These are phyloP conservation scores for Drosophila austrosaltans DNA, from an alignment of 2,888 invertebrate species.

Conservation along the genomic window DNA sequence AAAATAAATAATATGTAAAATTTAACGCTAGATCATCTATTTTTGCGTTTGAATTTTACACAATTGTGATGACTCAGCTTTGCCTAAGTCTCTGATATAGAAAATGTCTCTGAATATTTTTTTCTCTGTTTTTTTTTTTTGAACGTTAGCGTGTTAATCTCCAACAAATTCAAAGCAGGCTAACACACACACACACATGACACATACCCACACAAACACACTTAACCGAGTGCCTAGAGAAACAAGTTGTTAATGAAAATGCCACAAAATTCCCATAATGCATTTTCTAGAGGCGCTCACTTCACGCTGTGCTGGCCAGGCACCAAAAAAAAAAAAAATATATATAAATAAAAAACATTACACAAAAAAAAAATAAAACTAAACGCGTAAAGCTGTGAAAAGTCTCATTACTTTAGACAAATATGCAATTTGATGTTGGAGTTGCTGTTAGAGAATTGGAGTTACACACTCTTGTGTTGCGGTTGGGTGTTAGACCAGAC, in stretches of 20 bases:
- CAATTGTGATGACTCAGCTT: not conserved
- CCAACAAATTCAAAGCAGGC: conserved; percentile 71
- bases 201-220: conserved; percentile 20
- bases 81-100: conserved; percentile 5
- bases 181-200: conserved; percentile 38
- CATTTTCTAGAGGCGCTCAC: conserved; percentile 59
- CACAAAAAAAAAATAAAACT: conserved; percentile 25
- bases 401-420: conserved; percentile 80
- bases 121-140: conserved; percentile 11
- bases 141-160: conserved; percentile 69
- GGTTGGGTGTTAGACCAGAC: conserved; percentile 7
- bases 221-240: conserved; percentile 10
- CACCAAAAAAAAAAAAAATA: conserved; percentile 15
- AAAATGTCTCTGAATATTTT: conserved; percentile 11
- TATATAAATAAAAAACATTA: not conserved
- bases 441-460: not conserved
- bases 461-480: not conserved
- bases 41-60: not conserved
- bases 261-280: conserved; percentile 80
- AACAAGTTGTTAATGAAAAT: conserved; percentile 77
- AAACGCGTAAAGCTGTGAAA: conserved; percentile 74
- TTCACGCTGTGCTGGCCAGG: conserved; percentile 62
- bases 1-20: not conserved
- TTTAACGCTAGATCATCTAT: not conserved
- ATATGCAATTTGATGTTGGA: conserved; percentile 73